phyloP scores from a whole-genome alignment of 2,113 vertebrate genomes.

The Pseudonaja textilis region DNA sequence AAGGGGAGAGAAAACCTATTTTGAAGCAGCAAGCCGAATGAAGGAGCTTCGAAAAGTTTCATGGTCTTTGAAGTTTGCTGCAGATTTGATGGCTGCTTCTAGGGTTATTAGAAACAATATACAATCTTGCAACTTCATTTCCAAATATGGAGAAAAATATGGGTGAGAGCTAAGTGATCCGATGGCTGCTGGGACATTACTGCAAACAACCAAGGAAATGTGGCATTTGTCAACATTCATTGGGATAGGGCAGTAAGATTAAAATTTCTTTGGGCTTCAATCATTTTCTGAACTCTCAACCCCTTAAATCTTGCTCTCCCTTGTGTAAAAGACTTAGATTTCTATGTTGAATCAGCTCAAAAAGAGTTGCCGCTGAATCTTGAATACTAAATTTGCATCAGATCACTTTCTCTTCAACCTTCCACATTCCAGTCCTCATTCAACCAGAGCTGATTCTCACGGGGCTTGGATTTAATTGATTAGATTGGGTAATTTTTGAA shows the following conservation, averaged over 20 bases:
- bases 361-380: not conserved
- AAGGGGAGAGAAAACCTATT: not conserved
- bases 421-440: not conserved
- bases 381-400: not conserved
- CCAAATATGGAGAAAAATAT: not conserved
- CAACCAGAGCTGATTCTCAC: not conserved
- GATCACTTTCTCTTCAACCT: not conserved
- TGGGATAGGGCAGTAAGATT: not conserved
- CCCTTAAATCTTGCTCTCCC: not conserved
- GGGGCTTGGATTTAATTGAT: not conserved
- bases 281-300: not conserved
- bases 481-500: not conserved
- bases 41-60: not conserved
- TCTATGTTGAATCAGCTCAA: not conserved
- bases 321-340: not conserved
- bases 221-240: not conserved
- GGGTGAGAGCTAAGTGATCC: not conserved
- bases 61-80: not conserved
- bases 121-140: not conserved
- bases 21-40: not conserved
- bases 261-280: not conserved
- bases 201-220: not conserved
- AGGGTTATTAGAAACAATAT: not conserved
- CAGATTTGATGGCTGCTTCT: not conserved
- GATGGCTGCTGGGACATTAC: not conserved